These are phyloP conservation scores for Molorchus minor DNA, from an alignment of 2,888 invertebrate genomes.

Conservation along the genomic window DNA sequence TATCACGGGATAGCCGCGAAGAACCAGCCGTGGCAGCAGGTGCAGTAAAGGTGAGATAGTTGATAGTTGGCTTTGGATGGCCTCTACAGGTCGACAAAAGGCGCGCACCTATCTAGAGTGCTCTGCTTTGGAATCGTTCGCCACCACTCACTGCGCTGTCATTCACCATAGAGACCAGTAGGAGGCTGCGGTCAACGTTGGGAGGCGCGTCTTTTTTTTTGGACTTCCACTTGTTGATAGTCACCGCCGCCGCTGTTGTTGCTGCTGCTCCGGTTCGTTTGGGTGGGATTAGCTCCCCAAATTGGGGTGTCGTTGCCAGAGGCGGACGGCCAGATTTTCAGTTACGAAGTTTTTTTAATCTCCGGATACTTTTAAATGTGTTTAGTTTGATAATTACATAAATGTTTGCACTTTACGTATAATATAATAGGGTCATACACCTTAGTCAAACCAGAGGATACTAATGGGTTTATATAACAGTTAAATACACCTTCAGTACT, in stretches of 20 bases:
- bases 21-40: conserved; percentile 32
- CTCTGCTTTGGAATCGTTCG: conserved; percentile 41
- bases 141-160: conserved; percentile 26
- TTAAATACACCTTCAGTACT: too few relatives aligned
- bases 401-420: too few relatives aligned
- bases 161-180: conserved; percentile 30
- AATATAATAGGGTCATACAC: too few relatives aligned
- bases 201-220: conserved; percentile 25
- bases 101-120: conserved; percentile 41
- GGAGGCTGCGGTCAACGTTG: conserved; percentile 25
- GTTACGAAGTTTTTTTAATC: too few relatives aligned
- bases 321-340: too few relatives aligned
- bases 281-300: background rate
- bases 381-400: too few relatives aligned
- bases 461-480: too few relatives aligned
- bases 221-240: conserved; percentile 21
- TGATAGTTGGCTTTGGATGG: conserved; percentile 46
- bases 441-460: too few relatives aligned
- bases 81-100: conserved; percentile 45
- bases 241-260: too few relatives aligned
- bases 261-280: background rate
- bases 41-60: conserved; percentile 37
- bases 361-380: too few relatives aligned
- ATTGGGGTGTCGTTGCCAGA: background rate
- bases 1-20: conserved; percentile 32